phyloP scores from a whole-genome alignment of 2,113 vertebrate species.

The Edolisoma coerulescens region DNA sequence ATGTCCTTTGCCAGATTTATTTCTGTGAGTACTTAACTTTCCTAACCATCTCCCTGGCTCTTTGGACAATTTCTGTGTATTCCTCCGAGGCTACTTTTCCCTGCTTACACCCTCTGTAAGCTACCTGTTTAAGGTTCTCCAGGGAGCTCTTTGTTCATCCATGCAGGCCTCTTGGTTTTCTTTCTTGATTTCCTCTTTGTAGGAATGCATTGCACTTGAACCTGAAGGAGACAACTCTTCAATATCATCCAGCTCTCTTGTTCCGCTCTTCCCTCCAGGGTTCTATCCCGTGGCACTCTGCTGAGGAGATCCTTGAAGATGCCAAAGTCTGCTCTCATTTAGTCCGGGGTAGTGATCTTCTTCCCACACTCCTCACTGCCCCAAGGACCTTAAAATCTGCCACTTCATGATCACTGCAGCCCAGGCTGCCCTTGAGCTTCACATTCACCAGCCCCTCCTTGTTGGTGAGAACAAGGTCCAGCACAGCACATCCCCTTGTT shows the following conservation, averaged over 20 bases:
- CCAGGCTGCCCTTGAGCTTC: neutral
- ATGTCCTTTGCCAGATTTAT: neutral
- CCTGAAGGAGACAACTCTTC: neutral
- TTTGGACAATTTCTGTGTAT: neutral
- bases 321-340: neutral
- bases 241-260: neutral
- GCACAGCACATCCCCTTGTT: neutral
- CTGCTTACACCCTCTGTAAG: neutral
- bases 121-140: neutral
- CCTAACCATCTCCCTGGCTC: neutral
- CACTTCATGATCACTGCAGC: fast-evolving
- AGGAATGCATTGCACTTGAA: neutral
- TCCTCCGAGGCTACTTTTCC: neutral
- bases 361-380: neutral
- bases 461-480: neutral
- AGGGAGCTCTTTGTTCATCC: neutral
- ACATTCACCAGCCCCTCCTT: neutral
- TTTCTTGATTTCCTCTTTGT: neutral
- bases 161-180: neutral
- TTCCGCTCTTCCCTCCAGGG: fast-evolving
- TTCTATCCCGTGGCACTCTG: neutral
- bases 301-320: neutral
- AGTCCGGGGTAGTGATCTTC: neutral
- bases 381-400: neutral
- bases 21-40: neutral